Percentiles rank a stretch among this genome's conserved stretches.
phyloP scores from a whole-genome alignment of 92 coral and sea anemone species.

The Porites divaricata region DNA sequence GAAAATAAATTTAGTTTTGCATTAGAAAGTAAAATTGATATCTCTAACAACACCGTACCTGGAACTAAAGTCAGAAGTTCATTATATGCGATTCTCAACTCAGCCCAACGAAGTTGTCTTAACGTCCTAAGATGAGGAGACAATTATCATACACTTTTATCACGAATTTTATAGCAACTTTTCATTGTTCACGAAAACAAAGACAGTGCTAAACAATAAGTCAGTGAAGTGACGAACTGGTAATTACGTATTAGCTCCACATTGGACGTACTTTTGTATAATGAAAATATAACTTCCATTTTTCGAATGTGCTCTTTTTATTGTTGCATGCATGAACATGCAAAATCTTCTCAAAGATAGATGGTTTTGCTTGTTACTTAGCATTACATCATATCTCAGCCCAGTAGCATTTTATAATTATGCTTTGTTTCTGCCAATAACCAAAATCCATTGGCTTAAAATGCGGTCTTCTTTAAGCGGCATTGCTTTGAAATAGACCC shows the following conservation, averaged over 20 bases:
- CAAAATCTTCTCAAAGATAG: neutral
- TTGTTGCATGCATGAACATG: neutral
- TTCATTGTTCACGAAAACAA: constrained; percentile 27
- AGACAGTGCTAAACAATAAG: constrained; percentile 16
- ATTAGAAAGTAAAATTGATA: constrained; percentile 3
- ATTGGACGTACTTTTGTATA: neutral
- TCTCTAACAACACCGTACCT: neutral
- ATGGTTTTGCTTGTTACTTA: too few species aligned
- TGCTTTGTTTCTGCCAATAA: constrained; percentile 8
- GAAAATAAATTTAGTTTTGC: neutral
- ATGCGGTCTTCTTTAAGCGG: constrained; percentile 11
- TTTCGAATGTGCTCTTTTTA: neutral
- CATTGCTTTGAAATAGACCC: constrained; percentile 31
- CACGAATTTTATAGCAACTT: constrained; percentile 23
- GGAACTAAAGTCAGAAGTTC: neutral
- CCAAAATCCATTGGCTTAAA: constrained; percentile 10
- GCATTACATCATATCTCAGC: neutral
- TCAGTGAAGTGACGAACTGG: constrained; percentile 32
- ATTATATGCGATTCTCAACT: neutral
- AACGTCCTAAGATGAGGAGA: neutral
- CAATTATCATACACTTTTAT: constrained; percentile 28
- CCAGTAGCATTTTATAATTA: constrained; percentile 17
- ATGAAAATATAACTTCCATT: neutral
- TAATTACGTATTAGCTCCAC: constrained; percentile 16
- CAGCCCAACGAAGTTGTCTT: neutral